phyloP scores from a whole-genome alignment of 2,797 vertebrate genomes.

The Picus viridis region DNA sequence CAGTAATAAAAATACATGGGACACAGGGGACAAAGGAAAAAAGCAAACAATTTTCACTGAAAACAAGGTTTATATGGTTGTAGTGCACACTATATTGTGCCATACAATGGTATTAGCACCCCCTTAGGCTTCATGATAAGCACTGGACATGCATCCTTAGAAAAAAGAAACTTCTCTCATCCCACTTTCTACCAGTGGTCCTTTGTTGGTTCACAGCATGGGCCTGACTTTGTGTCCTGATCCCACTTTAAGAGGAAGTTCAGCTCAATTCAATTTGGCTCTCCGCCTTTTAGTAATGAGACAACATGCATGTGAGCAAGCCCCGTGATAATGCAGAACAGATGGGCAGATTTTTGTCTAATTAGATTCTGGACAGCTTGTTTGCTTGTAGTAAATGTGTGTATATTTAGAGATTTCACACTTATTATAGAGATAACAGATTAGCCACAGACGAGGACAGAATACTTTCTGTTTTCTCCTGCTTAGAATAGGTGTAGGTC shows the following conservation, averaged over 20 bases:
- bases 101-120: conserved; percentile 86
- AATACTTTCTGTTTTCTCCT: background rate
- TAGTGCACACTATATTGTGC: conserved; percentile 76
- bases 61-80: conserved; percentile 83
- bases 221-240: conserved; percentile 84
- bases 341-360: conserved; percentile 87
- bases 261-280: conserved; percentile 86
- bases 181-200: conserved; percentile 79
- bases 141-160: conserved; percentile 87
- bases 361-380: conserved; percentile 81
- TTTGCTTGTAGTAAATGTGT: conserved; percentile 73
- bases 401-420: conserved; percentile 82
- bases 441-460: conserved; percentile 62
- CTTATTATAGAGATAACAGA: conserved; percentile 75
- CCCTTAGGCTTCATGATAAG: conserved; percentile 87
- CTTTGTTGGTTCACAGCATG: conserved; percentile 90
- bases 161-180: conserved; percentile 82
- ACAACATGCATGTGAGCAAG: conserved; percentile 77
- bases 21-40: conserved; percentile 81
- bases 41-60: conserved; percentile 84
- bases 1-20: conserved; percentile 78
- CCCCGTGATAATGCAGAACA: conserved; percentile 84
- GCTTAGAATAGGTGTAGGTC: background rate
- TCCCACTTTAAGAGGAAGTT: conserved; percentile 80
- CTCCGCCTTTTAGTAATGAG: conserved; percentile 81